Conservation (phyloP, 2,797 vertebrate genomes). For the Poliocrania exsul region DNA sequence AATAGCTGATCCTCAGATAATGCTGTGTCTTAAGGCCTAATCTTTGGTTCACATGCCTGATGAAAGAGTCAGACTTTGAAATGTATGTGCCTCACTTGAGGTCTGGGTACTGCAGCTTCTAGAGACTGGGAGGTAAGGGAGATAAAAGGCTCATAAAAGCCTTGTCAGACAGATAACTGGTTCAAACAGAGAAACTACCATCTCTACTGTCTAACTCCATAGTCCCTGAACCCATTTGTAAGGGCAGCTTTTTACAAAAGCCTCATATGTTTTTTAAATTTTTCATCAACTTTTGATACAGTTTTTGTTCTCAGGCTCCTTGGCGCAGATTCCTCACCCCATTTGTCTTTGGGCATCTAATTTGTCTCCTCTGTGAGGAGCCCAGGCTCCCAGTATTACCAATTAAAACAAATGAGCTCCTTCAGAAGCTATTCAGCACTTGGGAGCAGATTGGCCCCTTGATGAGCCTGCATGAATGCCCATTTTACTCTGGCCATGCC, state of each 20-base stretch:
- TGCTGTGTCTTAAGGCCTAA: neutral
- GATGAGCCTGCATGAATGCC: neutral
- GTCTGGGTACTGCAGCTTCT: neutral
- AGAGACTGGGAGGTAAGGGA: neutral
- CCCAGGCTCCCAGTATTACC: neutral
- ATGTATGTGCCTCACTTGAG: neutral
- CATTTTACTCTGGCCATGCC: neutral
- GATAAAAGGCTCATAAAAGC: neutral
- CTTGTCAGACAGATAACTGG: neutral
- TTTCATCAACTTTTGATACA: neutral
- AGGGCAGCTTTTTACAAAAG: neutral
- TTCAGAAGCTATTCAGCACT: neutral
- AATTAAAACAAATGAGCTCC: neutral
- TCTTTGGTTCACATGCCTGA: neutral
- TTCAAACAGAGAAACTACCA: neutral
- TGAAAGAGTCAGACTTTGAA: neutral
- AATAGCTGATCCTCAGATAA: neutral
- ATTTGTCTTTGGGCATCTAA: neutral
- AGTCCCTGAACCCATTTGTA: neutral
- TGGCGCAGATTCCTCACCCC: neutral
- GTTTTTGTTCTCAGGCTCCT: neutral
- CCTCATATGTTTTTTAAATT: fast-evolving
- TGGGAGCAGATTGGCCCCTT: neutral
- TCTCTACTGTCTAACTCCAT: neutral
- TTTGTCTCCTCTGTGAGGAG: neutral